Percentiles rank a stretch among this genome's conserved stretches.
These are phyloP conservation scores for Apotomis capreana DNA, from an alignment of 2,888 invertebrate genomes.

Conservation along the genomic window DNA sequence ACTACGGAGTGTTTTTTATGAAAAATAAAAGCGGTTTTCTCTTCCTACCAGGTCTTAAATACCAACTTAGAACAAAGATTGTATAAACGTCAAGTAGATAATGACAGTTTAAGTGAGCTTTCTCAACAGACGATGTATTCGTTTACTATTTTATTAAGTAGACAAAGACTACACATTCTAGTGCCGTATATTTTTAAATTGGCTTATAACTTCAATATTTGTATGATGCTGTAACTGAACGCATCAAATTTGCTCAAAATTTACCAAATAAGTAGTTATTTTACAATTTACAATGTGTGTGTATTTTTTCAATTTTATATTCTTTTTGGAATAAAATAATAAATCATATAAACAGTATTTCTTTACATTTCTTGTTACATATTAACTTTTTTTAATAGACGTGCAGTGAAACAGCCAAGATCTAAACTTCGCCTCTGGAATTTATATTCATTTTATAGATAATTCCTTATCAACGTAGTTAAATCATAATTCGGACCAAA, in stretches of 20 bases:
- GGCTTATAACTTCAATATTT: slow-evolving; percentile 15
- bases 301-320: slow-evolving; percentile 35
- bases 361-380: background rate
- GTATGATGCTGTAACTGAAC: slow-evolving; percentile 5
- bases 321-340: slow-evolving; percentile 25
- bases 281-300: slow-evolving; percentile 16
- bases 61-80: too few relatives aligned
- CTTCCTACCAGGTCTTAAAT: too few relatives aligned
- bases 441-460: slow-evolving; percentile 38
- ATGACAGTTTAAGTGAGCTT: too few relatives aligned
- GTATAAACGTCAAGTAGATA: too few relatives aligned
- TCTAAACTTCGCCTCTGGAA: slow-evolving; percentile 34
- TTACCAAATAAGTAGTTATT: background rate
- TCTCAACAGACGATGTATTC: too few relatives aligned
- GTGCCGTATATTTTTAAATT: slow-evolving; percentile 15
- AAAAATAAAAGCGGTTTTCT: too few relatives aligned
- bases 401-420: slow-evolving; percentile 30
- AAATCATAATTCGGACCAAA: slow-evolving; percentile 14
- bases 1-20: too few relatives aligned
- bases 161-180: background rate
- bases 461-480: slow-evolving; percentile 32
- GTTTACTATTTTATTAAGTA: too few relatives aligned
- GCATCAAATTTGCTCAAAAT: slow-evolving; percentile 10
- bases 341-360: background rate
- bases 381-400: slow-evolving; percentile 29